These are phyloP conservation scores for Odontamblyopus rebecca DNA, from an alignment of 2,797 vertebrate genomes.

Conservation along the genomic window DNA sequence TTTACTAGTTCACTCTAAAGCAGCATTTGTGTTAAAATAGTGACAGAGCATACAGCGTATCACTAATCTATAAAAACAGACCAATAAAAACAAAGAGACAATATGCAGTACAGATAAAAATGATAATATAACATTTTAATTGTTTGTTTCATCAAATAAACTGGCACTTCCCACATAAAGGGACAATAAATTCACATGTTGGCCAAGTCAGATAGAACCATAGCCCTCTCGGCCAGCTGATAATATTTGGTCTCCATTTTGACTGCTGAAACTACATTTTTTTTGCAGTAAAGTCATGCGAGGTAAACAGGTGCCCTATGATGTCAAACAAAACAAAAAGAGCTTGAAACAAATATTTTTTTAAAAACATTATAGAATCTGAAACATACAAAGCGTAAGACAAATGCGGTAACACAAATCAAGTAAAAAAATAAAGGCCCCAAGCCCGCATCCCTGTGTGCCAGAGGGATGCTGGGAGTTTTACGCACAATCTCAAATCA, in stretches of 20 bases:
- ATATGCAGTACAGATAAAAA: conserved; percentile 46
- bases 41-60: conserved; percentile 38
- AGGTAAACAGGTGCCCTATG: conserved; percentile 36
- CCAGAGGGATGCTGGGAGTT: conserved; percentile 62
- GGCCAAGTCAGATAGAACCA: conserved; percentile 40
- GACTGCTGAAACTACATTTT: conserved; percentile 31
- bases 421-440: conserved; percentile 68
- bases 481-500: conserved; percentile 39
- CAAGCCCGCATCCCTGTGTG: conserved; percentile 64
- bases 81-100: conserved; percentile 23
- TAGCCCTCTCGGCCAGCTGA: conserved; percentile 36
- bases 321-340: conserved; percentile 28
- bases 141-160: conserved; percentile 47
- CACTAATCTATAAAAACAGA: conserved; percentile 44
- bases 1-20: conserved; percentile 52
- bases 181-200: conserved; percentile 63
- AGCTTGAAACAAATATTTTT: conserved; percentile 12
- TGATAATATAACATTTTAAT: conserved; percentile 29
- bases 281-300: conserved; percentile 31
- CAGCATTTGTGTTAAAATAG: conserved; percentile 65
- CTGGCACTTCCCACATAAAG: conserved; percentile 55
- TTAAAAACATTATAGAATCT: conserved; percentile 29
- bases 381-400: conserved; percentile 51
- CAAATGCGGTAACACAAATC: conserved; percentile 48
- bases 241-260: conserved; percentile 60